These are phyloP conservation scores for Plutella xylostella DNA, from an alignment of 2,888 invertebrate species.

Conservation along the genomic window DNA sequence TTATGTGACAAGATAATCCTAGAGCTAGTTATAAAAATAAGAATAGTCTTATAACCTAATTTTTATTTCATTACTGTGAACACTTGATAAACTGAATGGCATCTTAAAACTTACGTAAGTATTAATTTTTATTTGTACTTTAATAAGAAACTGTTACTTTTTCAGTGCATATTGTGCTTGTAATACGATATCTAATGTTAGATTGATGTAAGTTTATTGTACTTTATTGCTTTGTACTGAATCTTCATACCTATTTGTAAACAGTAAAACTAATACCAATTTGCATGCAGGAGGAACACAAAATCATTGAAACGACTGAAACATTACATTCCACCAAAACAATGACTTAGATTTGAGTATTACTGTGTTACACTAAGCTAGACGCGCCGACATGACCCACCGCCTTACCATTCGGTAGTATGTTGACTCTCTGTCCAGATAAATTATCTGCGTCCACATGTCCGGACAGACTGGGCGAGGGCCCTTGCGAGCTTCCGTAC, in stretches of 20 bases:
- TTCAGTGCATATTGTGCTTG: conserved; percentile 1
- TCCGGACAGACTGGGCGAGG: conserved; percentile 80
- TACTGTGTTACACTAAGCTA: conserved; percentile 69
- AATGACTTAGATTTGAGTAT: neutral
- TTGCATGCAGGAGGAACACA: no score
- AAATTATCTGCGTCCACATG: conserved; percentile 54
- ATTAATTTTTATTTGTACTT: conserved; percentile 43
- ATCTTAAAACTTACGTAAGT: neutral
- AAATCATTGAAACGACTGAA: neutral
- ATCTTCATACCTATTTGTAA: no score
- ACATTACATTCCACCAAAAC: neutral
- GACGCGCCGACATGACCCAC: conserved; percentile 69
- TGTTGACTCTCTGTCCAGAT: conserved; percentile 48
- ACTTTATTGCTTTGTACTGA: neutral
- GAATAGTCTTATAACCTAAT: no score
- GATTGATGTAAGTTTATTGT: neutral
- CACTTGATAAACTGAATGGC: no score
- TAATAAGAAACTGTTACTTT: conserved; percentile 6
- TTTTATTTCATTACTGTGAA: no score
- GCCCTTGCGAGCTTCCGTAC: conserved; percentile 82
- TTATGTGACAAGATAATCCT: neutral
- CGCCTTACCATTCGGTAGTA: conserved; percentile 37
- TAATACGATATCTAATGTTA: neutral
- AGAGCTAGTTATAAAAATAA: neutral
- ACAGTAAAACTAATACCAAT: no score